Percentiles rank a stretch among this genome's conserved stretches.
phyloP scores from a whole-genome alignment of 2,797 vertebrate genomes.

The Lithobates sylvaticus region DNA sequence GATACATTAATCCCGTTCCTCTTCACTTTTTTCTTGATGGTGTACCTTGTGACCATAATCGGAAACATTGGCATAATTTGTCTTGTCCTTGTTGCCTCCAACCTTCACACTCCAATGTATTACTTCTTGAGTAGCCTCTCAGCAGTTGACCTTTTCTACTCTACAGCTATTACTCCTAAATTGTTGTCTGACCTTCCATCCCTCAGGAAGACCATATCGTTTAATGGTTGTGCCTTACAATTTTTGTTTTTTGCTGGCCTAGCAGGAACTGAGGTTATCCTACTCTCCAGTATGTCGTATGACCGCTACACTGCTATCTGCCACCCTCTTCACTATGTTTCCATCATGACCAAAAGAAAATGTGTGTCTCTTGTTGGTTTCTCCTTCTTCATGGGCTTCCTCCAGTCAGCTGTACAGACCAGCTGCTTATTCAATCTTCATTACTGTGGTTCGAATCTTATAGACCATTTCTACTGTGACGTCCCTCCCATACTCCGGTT shows the following conservation, averaged over 20 bases:
- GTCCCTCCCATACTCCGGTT: neutral
- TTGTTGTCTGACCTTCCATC: neutral
- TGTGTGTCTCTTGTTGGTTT: neutral
- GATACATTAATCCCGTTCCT: neutral
- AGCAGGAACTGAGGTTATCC: neutral
- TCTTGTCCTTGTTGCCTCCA: neutral
- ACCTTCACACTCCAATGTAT: constrained; percentile 11
- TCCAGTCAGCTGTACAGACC: neutral
- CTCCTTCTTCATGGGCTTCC: neutral
- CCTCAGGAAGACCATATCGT: neutral
- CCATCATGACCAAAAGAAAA: constrained; percentile 19
- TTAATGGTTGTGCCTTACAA: constrained; percentile 10
- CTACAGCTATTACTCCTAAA: constrained; percentile 1
- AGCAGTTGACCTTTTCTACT: constrained; percentile 11
- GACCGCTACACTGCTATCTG: constrained; percentile 25
- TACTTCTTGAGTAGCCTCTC: neutral
- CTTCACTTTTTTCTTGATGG: neutral
- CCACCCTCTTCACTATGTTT: constrained; percentile 24
- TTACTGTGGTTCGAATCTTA: neutral
- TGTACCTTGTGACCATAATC: neutral
- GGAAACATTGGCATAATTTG: neutral
- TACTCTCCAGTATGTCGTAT: constrained; percentile 17
- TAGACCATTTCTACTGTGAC: constrained; percentile 11
- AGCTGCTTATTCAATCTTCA: neutral
- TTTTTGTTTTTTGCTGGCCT: constrained; percentile 8